Conservation (phyloP, 2,888 invertebrate genomes). For the Dolichopus griseipennis region DNA sequence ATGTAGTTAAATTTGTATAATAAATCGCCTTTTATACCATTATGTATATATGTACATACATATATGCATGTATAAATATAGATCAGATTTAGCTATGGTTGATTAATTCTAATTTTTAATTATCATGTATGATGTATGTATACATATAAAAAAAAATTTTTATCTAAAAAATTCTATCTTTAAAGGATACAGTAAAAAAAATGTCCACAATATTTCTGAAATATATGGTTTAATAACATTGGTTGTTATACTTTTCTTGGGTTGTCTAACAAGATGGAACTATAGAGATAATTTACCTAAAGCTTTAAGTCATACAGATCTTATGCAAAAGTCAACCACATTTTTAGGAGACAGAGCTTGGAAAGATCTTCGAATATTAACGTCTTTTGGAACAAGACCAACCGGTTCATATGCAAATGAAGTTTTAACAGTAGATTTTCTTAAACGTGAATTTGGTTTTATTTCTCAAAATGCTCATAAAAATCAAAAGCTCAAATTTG, state of each 20-base stretch:
- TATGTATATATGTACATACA: no score
- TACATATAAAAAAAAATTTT: no score
- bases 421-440: conserved; percentile 54
- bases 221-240: conserved; percentile 27
- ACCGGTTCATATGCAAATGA: conserved; percentile 77
- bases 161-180: not conserved
- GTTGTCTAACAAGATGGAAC: conserved; percentile 27
- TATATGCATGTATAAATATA: no score
- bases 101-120: no score
- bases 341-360: conserved; percentile 59
- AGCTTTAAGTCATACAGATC: conserved; percentile 27
- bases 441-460: conserved; percentile 48
- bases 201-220: conserved; percentile 31
- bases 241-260: conserved; percentile 24
- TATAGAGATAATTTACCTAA: conserved; percentile 29
- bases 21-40: no score
- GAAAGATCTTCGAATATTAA: conserved; percentile 54
- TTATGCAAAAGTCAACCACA: conserved; percentile 29
- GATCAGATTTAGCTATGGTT: no score
- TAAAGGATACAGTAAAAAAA: conserved; percentile 30
- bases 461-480: conserved; percentile 47
- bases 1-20: no score
- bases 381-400: conserved; percentile 52
- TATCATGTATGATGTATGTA: no score
- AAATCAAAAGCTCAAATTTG: conserved; percentile 53